phyloP scores from a whole-genome alignment of 2,888 invertebrate species.

The Amphiduros pacificus region DNA sequence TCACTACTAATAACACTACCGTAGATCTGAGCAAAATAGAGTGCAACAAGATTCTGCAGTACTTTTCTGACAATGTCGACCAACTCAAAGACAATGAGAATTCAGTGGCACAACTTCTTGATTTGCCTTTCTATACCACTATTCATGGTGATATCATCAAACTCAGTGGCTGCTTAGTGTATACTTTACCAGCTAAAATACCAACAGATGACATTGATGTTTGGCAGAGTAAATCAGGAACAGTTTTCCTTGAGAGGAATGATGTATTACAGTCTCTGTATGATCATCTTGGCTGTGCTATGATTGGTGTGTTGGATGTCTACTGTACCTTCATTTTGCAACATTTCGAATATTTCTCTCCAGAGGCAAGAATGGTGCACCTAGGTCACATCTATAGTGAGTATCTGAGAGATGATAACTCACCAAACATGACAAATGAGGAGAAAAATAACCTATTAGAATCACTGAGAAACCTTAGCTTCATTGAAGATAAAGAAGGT shows the following conservation, averaged over 20 bases:
- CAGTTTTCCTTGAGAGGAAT: constrained; percentile 29
- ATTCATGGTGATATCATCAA: constrained; percentile 26
- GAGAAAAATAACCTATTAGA: constrained; percentile 23
- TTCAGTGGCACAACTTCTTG: constrained; percentile 16
- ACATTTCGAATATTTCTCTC: constrained; percentile 32
- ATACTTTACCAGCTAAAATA: constrained; percentile 29
- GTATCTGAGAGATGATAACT: constrained; percentile 21
- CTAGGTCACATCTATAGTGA: constrained; percentile 27
- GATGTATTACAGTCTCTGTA: constrained; percentile 22
- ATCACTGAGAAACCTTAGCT: constrained; percentile 25
- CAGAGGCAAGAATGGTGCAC: constrained; percentile 27
- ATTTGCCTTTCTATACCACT: constrained; percentile 27
- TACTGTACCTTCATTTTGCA: constrained; percentile 35
- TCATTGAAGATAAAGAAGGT: constrained; percentile 30
- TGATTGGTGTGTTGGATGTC: constrained; percentile 27
- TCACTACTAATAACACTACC: not conserved
- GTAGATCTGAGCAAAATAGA: constrained; percentile 8
- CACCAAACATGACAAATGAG: constrained; percentile 5
- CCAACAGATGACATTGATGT: constrained; percentile 30
- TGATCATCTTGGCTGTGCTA: constrained; percentile 27
- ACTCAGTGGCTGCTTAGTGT: constrained; percentile 26
- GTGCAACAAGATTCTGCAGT: constrained; percentile 19
- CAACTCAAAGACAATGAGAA: constrained; percentile 10
- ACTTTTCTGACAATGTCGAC: constrained; percentile 22
- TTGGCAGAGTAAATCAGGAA: constrained; percentile 30